Evolutionary conservation across 2,113 vertebrate genomes (phyloP).

Genomic region (Micromys minutus): DNA sequence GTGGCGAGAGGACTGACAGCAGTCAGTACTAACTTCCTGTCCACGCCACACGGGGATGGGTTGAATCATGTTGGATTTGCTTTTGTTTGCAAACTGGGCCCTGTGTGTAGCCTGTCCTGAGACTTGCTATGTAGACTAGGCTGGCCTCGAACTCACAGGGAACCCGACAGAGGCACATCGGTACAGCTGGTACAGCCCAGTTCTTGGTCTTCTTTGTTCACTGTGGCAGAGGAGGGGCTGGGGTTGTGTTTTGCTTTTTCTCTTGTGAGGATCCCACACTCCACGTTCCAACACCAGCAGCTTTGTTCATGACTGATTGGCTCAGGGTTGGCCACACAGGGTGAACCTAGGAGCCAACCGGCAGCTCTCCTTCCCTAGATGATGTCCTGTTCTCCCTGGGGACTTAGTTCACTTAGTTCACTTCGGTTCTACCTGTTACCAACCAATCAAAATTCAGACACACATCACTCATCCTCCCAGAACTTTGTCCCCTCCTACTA

Average conservation of each 20-base stretch:
- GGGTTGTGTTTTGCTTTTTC: neutral
- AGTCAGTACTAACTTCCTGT: neutral
- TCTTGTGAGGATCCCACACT: neutral
- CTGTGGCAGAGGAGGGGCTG: neutral
- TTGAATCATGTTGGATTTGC: neutral
- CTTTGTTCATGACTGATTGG: neutral
- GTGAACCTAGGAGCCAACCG: neutral
- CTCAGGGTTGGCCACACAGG: neutral
- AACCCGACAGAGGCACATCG: neutral
- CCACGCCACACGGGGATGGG: neutral
- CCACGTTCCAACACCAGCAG: neutral
- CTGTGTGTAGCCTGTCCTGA: neutral
- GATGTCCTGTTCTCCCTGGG: neutral
- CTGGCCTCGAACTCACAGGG: neutral
- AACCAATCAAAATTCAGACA: neutral
- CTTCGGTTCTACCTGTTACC: neutral
- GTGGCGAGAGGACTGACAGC: neutral
- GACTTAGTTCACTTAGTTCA: neutral
- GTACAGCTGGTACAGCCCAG: neutral
- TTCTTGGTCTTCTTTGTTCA: neutral
- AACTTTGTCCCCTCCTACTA: neutral
- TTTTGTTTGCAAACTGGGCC: neutral
- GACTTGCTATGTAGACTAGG: neutral
- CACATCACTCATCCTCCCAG: neutral
- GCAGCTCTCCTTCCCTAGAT: neutral